These are phyloP conservation scores for Tachina lurida DNA, from an alignment of 2,888 invertebrate species.

Conservation along the genomic window DNA sequence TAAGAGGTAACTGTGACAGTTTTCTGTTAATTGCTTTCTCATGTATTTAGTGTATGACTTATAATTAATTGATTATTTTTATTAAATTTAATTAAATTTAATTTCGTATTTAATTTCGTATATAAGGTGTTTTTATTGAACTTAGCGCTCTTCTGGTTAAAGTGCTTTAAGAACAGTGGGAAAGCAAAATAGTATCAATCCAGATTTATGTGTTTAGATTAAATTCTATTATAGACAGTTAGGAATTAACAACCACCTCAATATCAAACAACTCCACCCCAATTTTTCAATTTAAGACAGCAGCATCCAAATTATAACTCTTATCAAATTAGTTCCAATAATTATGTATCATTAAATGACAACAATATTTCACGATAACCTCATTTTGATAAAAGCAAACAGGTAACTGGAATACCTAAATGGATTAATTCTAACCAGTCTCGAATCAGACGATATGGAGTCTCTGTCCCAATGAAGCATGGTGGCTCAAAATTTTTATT, in stretches of 20 bases:
- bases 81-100: too few species aligned
- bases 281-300: background rate
- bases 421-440: conserved; percentile 34
- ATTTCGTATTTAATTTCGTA: too few species aligned
- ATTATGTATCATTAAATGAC: background rate
- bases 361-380: conserved; percentile 16
- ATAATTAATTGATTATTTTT: too few species aligned
- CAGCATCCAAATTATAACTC: background rate
- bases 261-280: conserved; percentile 1
- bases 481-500: conserved; percentile 54
- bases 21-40: too few species aligned
- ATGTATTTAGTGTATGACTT: too few species aligned
- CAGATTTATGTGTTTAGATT: too few species aligned
- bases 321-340: conserved; percentile 9
- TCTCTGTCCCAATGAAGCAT: conserved; percentile 38
- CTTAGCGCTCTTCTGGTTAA: too few species aligned
- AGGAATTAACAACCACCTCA: conserved; percentile 15
- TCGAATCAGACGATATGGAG: conserved; percentile 41
- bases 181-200: too few species aligned
- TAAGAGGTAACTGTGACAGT: too few species aligned
- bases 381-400: conserved; percentile 4
- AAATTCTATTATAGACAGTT: too few species aligned
- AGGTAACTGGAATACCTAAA: conserved; percentile 4
- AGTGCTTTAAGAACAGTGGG: too few species aligned
- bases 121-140: too few species aligned